A percentile compares a stretch with the other conserved stretches of the same genome.
These are phyloP conservation scores for Drepana arcuata DNA, from an alignment of 1,140 invertebrate genomes.

Conservation along the genomic window DNA sequence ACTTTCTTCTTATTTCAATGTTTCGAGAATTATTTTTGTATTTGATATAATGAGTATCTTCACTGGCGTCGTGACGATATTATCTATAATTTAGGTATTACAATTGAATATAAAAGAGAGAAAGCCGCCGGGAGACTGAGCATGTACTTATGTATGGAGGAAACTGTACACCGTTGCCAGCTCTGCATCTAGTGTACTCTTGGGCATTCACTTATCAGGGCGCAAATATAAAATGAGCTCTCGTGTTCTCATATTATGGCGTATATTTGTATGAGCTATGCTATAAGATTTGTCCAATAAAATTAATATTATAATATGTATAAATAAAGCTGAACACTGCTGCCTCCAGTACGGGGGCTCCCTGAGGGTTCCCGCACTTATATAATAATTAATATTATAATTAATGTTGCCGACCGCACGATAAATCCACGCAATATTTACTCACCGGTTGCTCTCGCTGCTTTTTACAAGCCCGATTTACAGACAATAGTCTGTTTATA, in stretches of 20 bases:
- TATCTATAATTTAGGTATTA: background rate
- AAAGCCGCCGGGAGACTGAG: too few species aligned
- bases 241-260: background rate
- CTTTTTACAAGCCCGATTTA: too few species aligned
- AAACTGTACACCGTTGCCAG: too few species aligned
- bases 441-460: too few species aligned
- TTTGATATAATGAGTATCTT: background rate
- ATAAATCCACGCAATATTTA: too few species aligned
- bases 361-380: constrained; percentile 39
- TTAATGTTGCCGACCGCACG: constrained; percentile 58
- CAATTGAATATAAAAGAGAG: background rate
- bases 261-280: background rate
- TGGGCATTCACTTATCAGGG: too few species aligned
- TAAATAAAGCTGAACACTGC: constrained; percentile 6
- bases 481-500: too few species aligned
- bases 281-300: background rate
- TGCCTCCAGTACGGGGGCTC: constrained; percentile 21
- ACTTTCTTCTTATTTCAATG: too few species aligned
- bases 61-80: background rate
- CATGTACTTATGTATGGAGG: too few species aligned
- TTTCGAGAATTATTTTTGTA: background rate
- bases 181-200: too few species aligned
- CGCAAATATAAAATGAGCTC: background rate
- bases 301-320: background rate
- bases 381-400: constrained; percentile 69